These are phyloP conservation scores for Alethe diademata DNA, from an alignment of 2,113 vertebrate genomes.

Conservation along the genomic window DNA sequence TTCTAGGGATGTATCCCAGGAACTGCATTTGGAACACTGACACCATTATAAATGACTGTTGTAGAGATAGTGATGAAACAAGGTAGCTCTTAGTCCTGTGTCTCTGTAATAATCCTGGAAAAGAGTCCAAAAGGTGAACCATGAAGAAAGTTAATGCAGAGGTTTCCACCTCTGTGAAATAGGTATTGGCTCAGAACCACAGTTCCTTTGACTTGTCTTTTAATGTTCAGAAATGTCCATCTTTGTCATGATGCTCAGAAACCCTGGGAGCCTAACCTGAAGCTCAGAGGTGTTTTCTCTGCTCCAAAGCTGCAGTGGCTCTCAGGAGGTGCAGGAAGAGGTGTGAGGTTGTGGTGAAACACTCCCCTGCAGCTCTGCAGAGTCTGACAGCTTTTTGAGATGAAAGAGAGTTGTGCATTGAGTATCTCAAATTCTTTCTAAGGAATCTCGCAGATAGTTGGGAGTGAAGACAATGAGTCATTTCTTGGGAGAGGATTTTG, in stretches of 20 bases:
- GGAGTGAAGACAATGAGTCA: constrained; percentile 64
- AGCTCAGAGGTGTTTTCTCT: neutral
- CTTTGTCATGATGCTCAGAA: neutral
- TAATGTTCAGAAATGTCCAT: neutral
- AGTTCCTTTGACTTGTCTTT: neutral
- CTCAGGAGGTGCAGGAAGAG: neutral
- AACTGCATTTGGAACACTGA: neutral
- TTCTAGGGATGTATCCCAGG: neutral
- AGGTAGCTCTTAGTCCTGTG: neutral
- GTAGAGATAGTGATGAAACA: neutral
- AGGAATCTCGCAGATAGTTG: constrained; percentile 66
- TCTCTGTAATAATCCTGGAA: neutral
- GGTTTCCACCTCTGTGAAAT: neutral
- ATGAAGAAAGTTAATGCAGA: neutral
- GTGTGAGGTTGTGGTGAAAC: neutral
- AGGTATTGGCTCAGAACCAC: neutral
- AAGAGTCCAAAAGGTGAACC: neutral
- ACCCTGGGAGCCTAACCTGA: neutral
- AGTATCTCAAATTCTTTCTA: constrained; percentile 60
- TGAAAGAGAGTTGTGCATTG: neutral
- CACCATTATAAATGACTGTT: neutral
- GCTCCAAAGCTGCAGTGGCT: neutral
- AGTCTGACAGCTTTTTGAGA: constrained; percentile 9
- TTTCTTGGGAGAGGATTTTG: constrained; percentile 70
- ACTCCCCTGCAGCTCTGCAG: neutral